Percentiles rank a stretch among this genome's conserved stretches.
phyloP scores from a whole-genome alignment of 2,113 vertebrate genomes.

The Halichoerus grypus region DNA sequence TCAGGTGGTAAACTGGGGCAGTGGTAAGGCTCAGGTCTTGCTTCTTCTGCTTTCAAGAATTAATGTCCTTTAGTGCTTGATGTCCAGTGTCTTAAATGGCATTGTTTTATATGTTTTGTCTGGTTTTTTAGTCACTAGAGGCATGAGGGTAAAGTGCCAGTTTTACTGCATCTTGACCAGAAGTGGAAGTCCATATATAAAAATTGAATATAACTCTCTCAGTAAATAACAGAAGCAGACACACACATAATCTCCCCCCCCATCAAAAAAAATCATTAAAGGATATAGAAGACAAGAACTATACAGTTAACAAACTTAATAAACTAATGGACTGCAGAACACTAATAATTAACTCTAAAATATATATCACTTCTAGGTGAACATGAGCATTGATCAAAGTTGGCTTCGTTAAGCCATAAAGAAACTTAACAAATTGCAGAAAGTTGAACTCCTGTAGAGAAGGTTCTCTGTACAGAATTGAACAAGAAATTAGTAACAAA shows the following conservation, averaged over 20 bases:
- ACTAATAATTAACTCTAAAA: neutral
- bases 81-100: neutral
- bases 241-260: neutral
- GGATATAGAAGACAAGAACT: neutral
- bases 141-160: neutral
- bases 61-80: neutral
- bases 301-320: neutral
- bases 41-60: neutral
- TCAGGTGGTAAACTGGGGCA: neutral
- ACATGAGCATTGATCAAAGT: neutral
- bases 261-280: neutral
- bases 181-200: neutral
- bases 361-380: neutral
- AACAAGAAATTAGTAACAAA: neutral
- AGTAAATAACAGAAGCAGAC: neutral
- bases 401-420: neutral
- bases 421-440: neutral
- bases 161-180: neutral
- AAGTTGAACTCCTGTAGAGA: neutral
- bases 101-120: neutral
- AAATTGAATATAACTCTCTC: neutral
- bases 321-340: neutral
- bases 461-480: neutral
- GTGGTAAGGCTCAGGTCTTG: neutral
- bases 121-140: neutral